Conservation (phyloP, 2,113 vertebrate genomes). For the Neoarius graeffei region DNA sequence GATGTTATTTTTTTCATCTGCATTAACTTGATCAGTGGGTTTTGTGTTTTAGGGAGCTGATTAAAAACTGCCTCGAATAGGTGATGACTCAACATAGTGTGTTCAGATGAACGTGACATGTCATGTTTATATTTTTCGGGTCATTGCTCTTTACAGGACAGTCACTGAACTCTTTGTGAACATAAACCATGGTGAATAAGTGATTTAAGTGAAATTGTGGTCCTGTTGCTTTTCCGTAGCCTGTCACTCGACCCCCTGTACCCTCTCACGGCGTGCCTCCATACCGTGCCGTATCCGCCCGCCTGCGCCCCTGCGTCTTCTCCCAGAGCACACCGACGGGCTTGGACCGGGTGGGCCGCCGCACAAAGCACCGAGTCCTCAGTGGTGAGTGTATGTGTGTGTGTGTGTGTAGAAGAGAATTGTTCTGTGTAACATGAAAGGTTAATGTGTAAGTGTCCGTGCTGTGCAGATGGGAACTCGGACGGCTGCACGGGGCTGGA, state of each 20-base stretch:
- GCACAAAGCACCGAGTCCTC: constrained; percentile 79
- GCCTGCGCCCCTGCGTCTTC: constrained; percentile 83
- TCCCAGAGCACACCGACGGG: constrained; percentile 96
- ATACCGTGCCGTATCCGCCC: constrained; percentile 88
- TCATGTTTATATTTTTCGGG: constrained; percentile 14
- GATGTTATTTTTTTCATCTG: neutral
- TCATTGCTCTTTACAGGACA: constrained; percentile 32
- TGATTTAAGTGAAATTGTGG: neutral
- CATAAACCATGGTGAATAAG: neutral
- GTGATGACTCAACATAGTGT: neutral
- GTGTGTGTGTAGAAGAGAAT: neutral
- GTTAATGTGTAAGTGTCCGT: neutral
- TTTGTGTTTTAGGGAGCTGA: neutral
- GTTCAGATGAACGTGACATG: neutral
- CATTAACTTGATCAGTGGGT: neutral
- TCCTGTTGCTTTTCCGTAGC: constrained; percentile 65
- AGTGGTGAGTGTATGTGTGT: constrained; percentile 76
- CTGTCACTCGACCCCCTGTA: constrained; percentile 80
- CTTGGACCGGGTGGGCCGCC: constrained; percentile 86
- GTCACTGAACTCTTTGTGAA: constrained; percentile 39
- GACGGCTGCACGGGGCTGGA: constrained; percentile 80
- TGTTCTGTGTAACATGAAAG: neutral
- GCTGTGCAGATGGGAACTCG: constrained; percentile 76
- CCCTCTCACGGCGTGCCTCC: constrained; percentile 91
- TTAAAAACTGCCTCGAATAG: neutral